Base-by-base conservation (phyloP, 1,140 invertebrate species). In the Pinna nobilis region DNA sequence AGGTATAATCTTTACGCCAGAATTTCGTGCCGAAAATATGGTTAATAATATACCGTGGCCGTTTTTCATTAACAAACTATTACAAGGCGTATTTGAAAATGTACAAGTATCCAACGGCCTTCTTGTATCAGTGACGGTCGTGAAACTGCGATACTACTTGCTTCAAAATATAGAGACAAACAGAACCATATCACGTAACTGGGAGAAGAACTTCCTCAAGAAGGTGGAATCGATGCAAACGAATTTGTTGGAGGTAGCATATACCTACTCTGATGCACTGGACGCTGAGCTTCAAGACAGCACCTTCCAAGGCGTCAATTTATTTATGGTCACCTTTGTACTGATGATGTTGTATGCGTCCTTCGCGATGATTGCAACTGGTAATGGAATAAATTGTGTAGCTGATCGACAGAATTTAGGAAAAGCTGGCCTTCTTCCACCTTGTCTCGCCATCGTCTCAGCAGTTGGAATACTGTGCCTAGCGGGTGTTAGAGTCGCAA, bases 381-480 rank as follows among this genome's bases (percentile, higher is more conserved):
- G n/a, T n/a, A n/a, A n/a, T n/a, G n/a, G n/a, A n/a, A 70, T 66
- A 11, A 73, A 81, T 41, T 72, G 68, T 49, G 77, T 81, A 15
- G 67, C 72, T 33, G 64, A 73, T 32, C 64, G 77, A 11, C 47
- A 61, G 37, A 32, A 67, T 35, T 32, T 82, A n/a, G 79, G 76
- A 1, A 30, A 53, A 3, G 77, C 70, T 13, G 82, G 80, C 0
- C 97, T 98, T 77, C 83, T 98, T 4, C 97, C 95, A 1, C 95
- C 96, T 0, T 93, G 93, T 0, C 93, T 98, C 92, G 96, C 95
- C 15, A 97, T 96, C 0, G 88, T 93, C 0, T 94, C 95, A 2
- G 95, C 96, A 0, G 98, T 98, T 81, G 97, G 97, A 47, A 89
- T 96, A 41, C 94, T 96, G 73, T 94, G 96, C 87, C 97, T 98